Base-by-base conservation (phyloP, 2,888 invertebrate species). In the Hirudinaria manillensis region DNA sequence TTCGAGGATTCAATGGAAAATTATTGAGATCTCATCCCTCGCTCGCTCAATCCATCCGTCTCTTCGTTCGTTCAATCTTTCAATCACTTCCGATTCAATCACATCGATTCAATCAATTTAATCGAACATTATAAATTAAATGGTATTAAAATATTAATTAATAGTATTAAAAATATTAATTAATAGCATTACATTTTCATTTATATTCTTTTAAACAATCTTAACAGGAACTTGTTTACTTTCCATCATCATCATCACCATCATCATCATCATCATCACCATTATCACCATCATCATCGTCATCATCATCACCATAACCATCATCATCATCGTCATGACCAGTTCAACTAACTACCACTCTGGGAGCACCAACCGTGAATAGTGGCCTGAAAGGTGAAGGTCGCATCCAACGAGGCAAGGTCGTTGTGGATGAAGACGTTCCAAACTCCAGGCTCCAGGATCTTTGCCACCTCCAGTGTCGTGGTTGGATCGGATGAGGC, bases 41-140 rank as follows among this genome's bases (percentile, higher is more conserved):
- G 61, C 29, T 61, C 61, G n/a, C 21, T 61, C 61, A 61, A 61
- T 61, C 29, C 61, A 61, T 61, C 61, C 61, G 29, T 61, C 61
- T 3, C 1, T 19, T 61, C 61, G 10, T 61, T 29, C 61, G 10
- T 19, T 61, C 61, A 21, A 19, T 61, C 24, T 27, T 61, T 61
- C 61, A 61, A 27, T 61, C 61, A 7, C 21, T 3, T 13, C 3
- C 27, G 3, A 24, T 56, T n/a, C 13, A 27, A 6, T 56, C 3
- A 27, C 6, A 53, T 16, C 53, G 53, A 53, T 19, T 53, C 53
- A 53, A 53, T 21, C n/a, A n/a, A n/a, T n/a, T n/a, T n/a, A n/a
- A n/a, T n/a, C n/a, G n/a, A 36, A 36, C 4, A 36, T 3, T 36
- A 10, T 36, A 6, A 36, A 36, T 36, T 36, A 10, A 36, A 6